phyloP scores from a whole-genome alignment of 2,113 vertebrate species.

The Erythrolamprus reginae region DNA sequence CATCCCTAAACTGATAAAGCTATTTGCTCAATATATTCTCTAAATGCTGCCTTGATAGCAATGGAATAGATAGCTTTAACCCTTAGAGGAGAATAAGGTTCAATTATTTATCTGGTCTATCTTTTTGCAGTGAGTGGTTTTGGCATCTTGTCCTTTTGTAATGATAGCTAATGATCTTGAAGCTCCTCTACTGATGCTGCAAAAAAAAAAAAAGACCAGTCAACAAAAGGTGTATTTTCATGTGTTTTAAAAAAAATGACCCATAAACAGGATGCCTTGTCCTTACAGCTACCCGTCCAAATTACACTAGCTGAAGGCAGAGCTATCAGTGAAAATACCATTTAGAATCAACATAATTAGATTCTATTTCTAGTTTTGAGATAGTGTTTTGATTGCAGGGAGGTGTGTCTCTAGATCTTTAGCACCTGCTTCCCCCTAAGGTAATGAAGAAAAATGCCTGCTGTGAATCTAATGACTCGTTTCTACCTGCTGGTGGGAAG shows the following conservation, averaged over 20 bases:
- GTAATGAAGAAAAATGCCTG: background rate
- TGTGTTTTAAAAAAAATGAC: background rate
- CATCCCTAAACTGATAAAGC: background rate
- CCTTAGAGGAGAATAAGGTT: background rate
- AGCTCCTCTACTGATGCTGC: background rate
- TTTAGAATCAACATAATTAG: background rate
- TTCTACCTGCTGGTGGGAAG: constrained; percentile 14
- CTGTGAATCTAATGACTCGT: constrained; percentile 29
- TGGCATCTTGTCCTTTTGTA: background rate
- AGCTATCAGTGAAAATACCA: constrained; percentile 17
- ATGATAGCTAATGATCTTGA: background rate
- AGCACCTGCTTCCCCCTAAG: constrained; percentile 10
- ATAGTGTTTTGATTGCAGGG: constrained; percentile 25
- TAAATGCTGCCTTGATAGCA: background rate
- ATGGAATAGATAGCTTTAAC: background rate
- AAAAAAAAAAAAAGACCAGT: background rate
- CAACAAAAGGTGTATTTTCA: background rate
- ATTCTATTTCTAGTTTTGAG: constrained; percentile 17
- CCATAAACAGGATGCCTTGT: background rate
- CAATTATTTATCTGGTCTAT: background rate
- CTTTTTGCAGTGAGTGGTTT: background rate
- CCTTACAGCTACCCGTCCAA: background rate
- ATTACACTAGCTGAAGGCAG: background rate
- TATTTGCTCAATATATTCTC: background rate
- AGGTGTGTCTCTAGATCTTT: background rate